These are phyloP conservation scores for Balanococcus diminutus DNA, from an alignment of 2,888 invertebrate species.

Conservation along the genomic window DNA sequence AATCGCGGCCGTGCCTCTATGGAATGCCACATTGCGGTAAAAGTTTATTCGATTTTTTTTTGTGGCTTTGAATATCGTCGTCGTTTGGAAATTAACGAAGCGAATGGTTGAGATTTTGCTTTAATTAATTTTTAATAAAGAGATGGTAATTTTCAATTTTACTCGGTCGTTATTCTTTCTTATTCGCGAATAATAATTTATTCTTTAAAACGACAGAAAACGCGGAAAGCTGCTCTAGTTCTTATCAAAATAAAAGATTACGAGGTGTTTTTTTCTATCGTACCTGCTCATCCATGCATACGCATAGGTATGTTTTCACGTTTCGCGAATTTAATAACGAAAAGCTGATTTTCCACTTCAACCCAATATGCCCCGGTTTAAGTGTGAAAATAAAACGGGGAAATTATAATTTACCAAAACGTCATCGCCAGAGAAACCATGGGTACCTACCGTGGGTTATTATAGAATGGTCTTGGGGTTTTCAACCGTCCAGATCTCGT, in stretches of 20 bases:
- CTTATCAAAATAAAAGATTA: not conserved
- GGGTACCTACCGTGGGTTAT: not conserved
- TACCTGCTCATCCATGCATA: not conserved
- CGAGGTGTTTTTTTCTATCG: not conserved
- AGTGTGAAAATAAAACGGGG: not conserved
- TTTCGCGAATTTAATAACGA: not conserved
- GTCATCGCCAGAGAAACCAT: conserved; percentile 1
- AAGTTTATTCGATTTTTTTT: not conserved
- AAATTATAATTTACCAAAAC: conserved; percentile 18
- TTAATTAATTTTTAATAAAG: conserved; percentile 19
- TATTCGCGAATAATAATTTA: not conserved
- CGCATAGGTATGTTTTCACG: not conserved
- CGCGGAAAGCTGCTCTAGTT: not conserved
- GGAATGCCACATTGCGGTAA: not conserved
- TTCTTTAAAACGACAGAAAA: not conserved
- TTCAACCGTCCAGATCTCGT: not conserved
- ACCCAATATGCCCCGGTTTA: not conserved
- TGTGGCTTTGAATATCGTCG: not conserved
- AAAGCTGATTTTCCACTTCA: not conserved
- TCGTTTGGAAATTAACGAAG: not conserved
- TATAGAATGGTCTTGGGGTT: not conserved
- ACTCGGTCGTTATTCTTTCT: not conserved
- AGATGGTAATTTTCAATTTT: not conserved
- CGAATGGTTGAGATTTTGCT: not conserved
- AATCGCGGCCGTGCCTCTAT: not conserved